These are phyloP conservation scores for Zoanthus solanderi DNA, from an alignment of 92 coral and sea anemone genomes.

Conservation along the genomic window DNA sequence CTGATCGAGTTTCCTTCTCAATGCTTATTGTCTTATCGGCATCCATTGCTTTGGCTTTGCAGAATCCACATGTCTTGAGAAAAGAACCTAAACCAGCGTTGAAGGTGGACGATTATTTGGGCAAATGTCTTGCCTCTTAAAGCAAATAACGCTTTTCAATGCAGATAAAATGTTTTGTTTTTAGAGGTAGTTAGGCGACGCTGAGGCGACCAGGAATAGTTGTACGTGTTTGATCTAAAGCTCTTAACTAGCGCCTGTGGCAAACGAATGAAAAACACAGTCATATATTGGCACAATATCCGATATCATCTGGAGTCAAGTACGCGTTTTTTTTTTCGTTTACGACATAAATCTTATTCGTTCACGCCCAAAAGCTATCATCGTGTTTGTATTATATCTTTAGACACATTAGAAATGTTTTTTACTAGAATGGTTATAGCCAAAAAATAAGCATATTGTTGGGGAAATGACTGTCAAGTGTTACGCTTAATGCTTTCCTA, in stretches of 20 bases:
- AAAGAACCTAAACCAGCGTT: background rate
- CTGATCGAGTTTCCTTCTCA: conserved; percentile 19
- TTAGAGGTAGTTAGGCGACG: background rate
- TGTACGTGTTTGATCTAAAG: conserved; percentile 6
- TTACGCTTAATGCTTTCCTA: background rate
- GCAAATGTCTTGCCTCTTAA: background rate
- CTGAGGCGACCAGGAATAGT: background rate
- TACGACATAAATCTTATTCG: background rate
- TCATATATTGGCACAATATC: conserved; percentile 28
- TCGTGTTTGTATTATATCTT: background rate
- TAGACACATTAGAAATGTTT: background rate
- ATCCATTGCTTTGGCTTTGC: conserved; percentile 1
- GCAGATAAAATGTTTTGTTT: background rate
- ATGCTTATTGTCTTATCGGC: background rate
- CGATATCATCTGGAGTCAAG: conserved; percentile 9
- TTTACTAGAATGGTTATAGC: background rate
- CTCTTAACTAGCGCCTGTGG: conserved; percentile 23
- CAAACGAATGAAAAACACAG: background rate
- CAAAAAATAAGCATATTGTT: background rate
- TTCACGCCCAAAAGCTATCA: background rate
- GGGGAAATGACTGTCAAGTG: background rate
- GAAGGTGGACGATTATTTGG: background rate
- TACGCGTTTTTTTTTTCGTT: background rate
- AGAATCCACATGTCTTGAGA: conserved; percentile 16
- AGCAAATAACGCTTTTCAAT: background rate